Base-by-base conservation (phyloP, 2,113 vertebrate species). In the Acanthochromis polyacanthus region DNA sequence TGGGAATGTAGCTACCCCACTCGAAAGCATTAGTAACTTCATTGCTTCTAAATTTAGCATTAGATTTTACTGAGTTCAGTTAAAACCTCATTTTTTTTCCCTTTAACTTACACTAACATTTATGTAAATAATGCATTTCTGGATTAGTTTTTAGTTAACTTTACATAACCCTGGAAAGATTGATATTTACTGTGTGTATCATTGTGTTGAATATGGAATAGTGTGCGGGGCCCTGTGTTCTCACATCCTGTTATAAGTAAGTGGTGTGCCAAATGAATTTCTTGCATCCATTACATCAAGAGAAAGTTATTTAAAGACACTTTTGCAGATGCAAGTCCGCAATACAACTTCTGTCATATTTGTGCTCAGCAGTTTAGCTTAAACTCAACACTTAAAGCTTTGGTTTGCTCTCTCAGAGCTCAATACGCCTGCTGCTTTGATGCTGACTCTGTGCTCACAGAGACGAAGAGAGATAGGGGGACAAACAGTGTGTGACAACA, bases 401-500 rank as follows among this genome's bases (percentile, higher is more conserved):
- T 72, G 51, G 66, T 90, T 84, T 80, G 71, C 81, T 88, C 80
- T 89, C 77, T 90, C 79, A 71, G 75, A 82, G 75, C 80, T 86
- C 82, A 74, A 68, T 78, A 45, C 50, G 59, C 63, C 80, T 68
- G 84, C 78, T 83, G 90, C 83, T 90, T 93, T 93, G 87, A 90
- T 88, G 90, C 89, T 68, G 70, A 88, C 84, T 86, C 66, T 78
- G 71, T 85, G 70, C 80, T 87, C 82, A 59, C 82, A 87, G 80
- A 88, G 72, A 89, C 59, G 71, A 79, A 64, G 81, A 83, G 83
- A 80, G 91, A 91, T 83, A 83, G 69, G 51, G 53, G 72, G 77
- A 85, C 81, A 85, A 89, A 86, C 83, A 71, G 78, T 64, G 75
- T 84, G 82, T 83, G 90, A 92, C 90, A 89, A 91, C 86, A 85